Conservation (phyloP, 2,113 vertebrate species). For the Todiramphus chloris region DNA sequence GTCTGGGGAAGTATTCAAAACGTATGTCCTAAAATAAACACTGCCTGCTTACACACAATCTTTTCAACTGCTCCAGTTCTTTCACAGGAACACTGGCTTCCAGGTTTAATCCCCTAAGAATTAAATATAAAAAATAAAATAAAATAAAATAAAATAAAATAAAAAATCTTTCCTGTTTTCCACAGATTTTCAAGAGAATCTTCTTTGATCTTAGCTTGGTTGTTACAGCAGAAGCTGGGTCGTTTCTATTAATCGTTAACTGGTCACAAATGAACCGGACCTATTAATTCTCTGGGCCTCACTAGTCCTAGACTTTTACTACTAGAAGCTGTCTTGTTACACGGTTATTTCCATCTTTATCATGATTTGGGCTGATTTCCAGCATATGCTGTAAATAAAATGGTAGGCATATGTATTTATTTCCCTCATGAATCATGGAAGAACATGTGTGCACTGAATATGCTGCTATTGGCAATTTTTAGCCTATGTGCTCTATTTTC, state of each 20-base stretch:
- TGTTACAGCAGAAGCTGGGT: background rate
- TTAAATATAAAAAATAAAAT: background rate
- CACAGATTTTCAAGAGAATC: background rate
- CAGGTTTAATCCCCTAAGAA: background rate
- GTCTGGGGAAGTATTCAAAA: background rate
- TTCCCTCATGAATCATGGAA: background rate
- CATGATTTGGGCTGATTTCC: background rate
- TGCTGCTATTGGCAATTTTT: background rate
- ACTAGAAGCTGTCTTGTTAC: background rate
- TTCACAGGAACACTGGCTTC: background rate
- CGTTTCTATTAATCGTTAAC: background rate
- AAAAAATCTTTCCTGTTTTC: background rate
- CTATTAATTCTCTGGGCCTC: background rate
- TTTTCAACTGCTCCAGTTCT: background rate
- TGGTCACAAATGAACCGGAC: background rate
- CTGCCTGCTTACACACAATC: background rate
- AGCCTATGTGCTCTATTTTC: background rate
- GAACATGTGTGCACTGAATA: background rate
- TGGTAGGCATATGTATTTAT: background rate
- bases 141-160: too few species aligned
- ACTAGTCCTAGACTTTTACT: background rate
- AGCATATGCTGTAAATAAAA: background rate
- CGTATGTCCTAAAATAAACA: background rate
- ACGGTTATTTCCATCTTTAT: background rate
- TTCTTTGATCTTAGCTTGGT: background rate